phyloP scores from a whole-genome alignment of 2,797 vertebrate species.

The Lacerta bilineata region DNA sequence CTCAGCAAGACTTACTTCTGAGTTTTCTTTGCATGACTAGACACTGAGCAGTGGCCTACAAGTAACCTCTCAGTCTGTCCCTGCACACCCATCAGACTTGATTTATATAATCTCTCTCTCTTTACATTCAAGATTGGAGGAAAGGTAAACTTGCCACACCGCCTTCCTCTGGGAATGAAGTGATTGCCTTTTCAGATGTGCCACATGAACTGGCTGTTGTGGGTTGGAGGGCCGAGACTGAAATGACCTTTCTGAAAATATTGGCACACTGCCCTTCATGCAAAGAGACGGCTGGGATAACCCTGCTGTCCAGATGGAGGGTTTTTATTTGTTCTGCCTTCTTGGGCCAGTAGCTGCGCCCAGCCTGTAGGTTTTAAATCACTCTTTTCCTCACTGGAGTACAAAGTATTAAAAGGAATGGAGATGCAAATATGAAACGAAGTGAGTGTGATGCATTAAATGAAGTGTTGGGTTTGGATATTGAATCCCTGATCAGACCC shows the following conservation, averaged over 20 bases:
- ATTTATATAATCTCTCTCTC: neutral
- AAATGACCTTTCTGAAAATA: constrained; percentile 27
- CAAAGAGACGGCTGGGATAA: neutral
- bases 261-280: constrained; percentile 1
- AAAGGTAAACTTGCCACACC: neutral
- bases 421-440: too few relatives aligned
- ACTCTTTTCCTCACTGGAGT: neutral
- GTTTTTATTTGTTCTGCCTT: neutral
- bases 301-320: neutral
- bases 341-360: neutral
- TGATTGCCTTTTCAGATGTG: constrained; percentile 15
- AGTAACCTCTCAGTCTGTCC: neutral
- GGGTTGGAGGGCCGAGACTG: neutral
- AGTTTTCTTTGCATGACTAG: neutral
- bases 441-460: neutral
- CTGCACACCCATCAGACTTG: too few relatives aligned
- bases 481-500: neutral
- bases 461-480: too few relatives aligned
- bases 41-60: neutral
- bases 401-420: too few relatives aligned
- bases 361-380: neutral
- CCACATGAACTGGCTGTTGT: constrained; percentile 1
- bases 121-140: neutral
- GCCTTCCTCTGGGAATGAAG: neutral
- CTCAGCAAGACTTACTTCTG: neutral